Evolutionary conservation across 2,888 invertebrate species (phyloP), one percentile per base, ranked within the genome.

Genomic region (Cylloceria caligata): DNA sequence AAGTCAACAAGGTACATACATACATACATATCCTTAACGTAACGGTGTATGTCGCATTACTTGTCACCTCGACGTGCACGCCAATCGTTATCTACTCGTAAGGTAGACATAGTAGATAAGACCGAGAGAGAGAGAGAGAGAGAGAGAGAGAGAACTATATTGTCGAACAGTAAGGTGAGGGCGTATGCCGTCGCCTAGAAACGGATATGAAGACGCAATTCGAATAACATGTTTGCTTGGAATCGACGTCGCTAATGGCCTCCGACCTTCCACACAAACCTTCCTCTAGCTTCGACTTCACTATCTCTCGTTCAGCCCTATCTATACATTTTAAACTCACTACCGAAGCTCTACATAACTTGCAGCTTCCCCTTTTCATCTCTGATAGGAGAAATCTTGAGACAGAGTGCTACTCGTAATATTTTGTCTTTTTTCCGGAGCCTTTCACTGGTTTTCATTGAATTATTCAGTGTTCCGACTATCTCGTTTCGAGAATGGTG

Each of bases 131-230:
- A 39, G 47, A 42, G 21, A 55, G 34, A 30, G 13, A 47, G 42
- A 24, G 36, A 55, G 69, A 55, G 42, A 69, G 64, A 69, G 45
- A 65, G 64, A 30, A 16, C n/a, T 24, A 3, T n/a, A n/a, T n/a
- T 45, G 24, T 65, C 55, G 49, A 39, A n/a, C 11, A 7, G 9
- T 47, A 34, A 67, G 16, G 36, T n/a, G 11, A 16, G 55, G 65
- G 68, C 55, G 42, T 11, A 76, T 47, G 49, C 55, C 78, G 85
- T 83, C 84, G 83, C 77, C 84, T 86, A 74, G 81, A 84, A 85
- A 88, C 90, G 89, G 90, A 89, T 89, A 89, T 87, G 87, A 89
- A 89, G 87, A 85, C 87, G 87, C 85, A 89, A 89, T 88, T 88
- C 87, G 88, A 89, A 88, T 89, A 89, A 89, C 88, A 87, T 89